Percentiles rank a stretch among this genome's conserved stretches.
These are phyloP conservation scores for Thryonomys swinderianus DNA, from an alignment of 2,113 vertebrate genomes.

Conservation along the genomic window DNA sequence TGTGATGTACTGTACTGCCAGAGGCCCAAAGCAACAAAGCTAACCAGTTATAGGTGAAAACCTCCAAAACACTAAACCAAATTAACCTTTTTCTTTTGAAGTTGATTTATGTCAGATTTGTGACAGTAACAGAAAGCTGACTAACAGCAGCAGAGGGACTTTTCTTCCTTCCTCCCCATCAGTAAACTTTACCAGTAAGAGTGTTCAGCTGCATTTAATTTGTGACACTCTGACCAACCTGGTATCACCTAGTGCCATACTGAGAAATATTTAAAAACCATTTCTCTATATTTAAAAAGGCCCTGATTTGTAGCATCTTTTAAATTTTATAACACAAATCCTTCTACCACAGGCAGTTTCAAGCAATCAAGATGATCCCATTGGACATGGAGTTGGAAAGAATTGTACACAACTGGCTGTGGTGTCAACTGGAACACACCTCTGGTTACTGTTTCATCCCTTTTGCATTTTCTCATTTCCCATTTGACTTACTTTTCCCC, in stretches of 20 bases:
- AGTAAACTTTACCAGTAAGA: background rate
- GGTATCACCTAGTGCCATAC: background rate
- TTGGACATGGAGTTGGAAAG: background rate
- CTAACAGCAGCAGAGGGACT: background rate
- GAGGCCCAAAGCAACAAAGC: background rate
- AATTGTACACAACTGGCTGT: background rate
- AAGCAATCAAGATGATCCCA: background rate
- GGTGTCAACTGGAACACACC: background rate
- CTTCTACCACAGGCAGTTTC: background rate
- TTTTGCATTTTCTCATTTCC: slow-evolving; percentile 37
- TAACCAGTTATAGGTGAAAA: background rate
- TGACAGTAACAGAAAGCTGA: background rate
- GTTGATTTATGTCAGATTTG: background rate
- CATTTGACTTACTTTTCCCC: background rate
- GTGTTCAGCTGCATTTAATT: background rate
- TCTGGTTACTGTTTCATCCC: background rate
- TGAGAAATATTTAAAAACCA: background rate
- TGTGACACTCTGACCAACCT: background rate
- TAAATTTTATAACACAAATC: background rate
- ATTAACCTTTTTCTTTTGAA: background rate
- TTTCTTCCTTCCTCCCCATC: background rate
- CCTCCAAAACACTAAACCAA: background rate
- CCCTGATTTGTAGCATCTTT: background rate
- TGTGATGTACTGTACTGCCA: background rate
- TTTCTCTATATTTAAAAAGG: background rate